phyloP scores from a whole-genome alignment of 2,888 invertebrate genomes.

The Conistra vaccinii region DNA sequence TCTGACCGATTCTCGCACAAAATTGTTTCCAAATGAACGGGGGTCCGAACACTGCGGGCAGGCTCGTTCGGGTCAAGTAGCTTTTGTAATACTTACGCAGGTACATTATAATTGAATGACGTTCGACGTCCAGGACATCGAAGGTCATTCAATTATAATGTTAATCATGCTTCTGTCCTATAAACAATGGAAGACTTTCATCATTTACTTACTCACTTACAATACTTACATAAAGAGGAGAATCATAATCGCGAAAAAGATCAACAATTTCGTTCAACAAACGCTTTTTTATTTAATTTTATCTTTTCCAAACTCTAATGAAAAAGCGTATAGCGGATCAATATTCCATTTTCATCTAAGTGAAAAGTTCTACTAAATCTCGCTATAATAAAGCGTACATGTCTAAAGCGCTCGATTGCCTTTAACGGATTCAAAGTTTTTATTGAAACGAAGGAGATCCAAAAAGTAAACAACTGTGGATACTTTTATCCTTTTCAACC shows the following conservation, averaged over 20 bases:
- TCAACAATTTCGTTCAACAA: constrained; percentile 36
- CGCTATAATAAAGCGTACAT: constrained; percentile 72
- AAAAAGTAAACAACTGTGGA: constrained; percentile 87
- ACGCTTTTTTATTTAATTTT: constrained; percentile 42
- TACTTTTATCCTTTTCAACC: constrained; percentile 89
- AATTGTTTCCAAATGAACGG: constrained; percentile 79
- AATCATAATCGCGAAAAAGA: constrained; percentile 25
- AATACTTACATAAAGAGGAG: not conserved
- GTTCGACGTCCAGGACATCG: constrained; percentile 27
- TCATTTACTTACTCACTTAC: too few species aligned
- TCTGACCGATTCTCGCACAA: constrained; percentile 79
- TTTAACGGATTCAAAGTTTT: constrained; percentile 85
- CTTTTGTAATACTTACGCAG: constrained; percentile 64
- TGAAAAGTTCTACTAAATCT: constrained; percentile 67
- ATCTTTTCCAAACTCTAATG: constrained; percentile 57
- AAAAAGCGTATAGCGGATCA: constrained; percentile 61
- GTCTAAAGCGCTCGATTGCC: constrained; percentile 78
- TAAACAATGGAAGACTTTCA: not conserved
- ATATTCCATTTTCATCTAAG: constrained; percentile 68
- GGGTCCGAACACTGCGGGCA: constrained; percentile 53
- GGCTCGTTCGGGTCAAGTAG: constrained; percentile 67
- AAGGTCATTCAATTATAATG: constrained; percentile 47
- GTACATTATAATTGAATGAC: too few species aligned
- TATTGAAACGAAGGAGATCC: constrained; percentile 83
- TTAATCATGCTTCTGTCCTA: constrained; percentile 35